Evolutionary conservation across 2,113 vertebrate species (phyloP).

Genomic region (Microcebus ravelobensis): DNA sequence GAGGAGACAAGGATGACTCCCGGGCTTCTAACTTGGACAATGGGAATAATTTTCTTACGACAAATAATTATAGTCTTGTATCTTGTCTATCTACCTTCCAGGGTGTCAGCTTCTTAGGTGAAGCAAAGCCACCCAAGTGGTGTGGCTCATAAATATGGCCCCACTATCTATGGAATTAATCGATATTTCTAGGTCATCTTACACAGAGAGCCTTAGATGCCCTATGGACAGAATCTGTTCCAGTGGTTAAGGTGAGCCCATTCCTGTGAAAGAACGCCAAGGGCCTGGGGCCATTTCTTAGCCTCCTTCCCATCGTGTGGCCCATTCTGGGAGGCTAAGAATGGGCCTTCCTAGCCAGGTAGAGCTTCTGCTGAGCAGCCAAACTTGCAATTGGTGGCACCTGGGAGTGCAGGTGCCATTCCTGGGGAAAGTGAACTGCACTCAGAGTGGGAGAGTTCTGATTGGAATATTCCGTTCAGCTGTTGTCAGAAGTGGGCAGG

Average conservation of each 20-base stretch:
- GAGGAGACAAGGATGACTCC: background rate
- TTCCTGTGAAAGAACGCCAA: background rate
- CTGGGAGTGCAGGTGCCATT: accelerated
- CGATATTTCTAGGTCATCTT: background rate
- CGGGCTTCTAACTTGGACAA: background rate
- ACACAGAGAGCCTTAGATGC: too few relatives aligned
- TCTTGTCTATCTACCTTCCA: background rate
- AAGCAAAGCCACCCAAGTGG: background rate
- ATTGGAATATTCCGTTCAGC: background rate
- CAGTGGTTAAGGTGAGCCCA: background rate
- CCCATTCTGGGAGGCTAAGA: background rate
- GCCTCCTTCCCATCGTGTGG: background rate
- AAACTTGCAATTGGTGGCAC: background rate
- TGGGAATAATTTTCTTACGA: background rate
- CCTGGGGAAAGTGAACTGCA: background rate
- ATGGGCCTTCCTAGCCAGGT: background rate
- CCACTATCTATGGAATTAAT: background rate
- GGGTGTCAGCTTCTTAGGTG: background rate
- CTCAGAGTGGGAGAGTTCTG: background rate
- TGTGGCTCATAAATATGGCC: background rate
- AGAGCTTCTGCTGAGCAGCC: background rate
- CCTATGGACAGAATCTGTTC: background rate
- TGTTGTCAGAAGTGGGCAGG: background rate
- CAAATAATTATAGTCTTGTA: background rate
- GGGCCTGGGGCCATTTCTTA: background rate